Percentiles rank a stretch among this genome's conserved stretches.
These are phyloP conservation scores for Calliopum simillimum DNA, from an alignment of 2,888 invertebrate genomes.

Conservation along the genomic window DNA sequence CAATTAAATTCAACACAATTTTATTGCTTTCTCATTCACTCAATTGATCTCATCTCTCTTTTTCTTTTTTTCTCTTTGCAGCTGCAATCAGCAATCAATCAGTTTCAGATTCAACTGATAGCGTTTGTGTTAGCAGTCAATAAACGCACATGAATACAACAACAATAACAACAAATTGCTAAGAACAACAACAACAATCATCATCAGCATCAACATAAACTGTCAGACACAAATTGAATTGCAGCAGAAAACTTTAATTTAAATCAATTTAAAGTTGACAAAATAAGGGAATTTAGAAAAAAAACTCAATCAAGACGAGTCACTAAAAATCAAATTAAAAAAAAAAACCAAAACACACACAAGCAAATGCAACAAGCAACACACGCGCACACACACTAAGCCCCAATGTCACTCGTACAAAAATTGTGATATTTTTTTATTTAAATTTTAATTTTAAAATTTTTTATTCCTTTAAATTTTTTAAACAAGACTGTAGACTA, in stretches of 20 bases:
- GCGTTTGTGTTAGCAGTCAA: constrained; percentile 14
- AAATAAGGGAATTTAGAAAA: not conserved
- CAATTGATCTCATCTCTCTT: no score
- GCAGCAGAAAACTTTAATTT: constrained; percentile 6
- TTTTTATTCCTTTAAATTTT: not conserved
- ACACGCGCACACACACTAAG: not conserved
- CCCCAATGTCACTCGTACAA: not conserved
- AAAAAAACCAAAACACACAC: constrained; percentile 20
- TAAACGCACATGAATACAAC: constrained; percentile 1
- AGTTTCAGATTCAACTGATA: constrained; percentile 1
- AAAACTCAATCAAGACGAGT: not conserved
- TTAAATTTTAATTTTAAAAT: not conserved
- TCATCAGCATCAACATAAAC: not conserved
- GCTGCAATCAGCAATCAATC: constrained; percentile 12
- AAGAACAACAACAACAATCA: constrained; percentile 18
- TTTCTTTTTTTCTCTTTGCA: constrained; percentile 5
- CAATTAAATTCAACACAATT: constrained; percentile 35
- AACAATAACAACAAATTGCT: not conserved
- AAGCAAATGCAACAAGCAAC: not conserved
- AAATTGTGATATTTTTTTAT: constrained; percentile 3
- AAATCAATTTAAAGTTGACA: not conserved
- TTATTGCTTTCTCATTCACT: not conserved
- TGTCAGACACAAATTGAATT: constrained; percentile 8
- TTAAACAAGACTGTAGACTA: not conserved
- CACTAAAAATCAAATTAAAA: not conserved